A percentile compares a stretch with the other conserved stretches of the same genome.
These are phyloP conservation scores for Calliphora vicina DNA, from an alignment of 1,140 invertebrate genomes.

Conservation along the genomic window DNA sequence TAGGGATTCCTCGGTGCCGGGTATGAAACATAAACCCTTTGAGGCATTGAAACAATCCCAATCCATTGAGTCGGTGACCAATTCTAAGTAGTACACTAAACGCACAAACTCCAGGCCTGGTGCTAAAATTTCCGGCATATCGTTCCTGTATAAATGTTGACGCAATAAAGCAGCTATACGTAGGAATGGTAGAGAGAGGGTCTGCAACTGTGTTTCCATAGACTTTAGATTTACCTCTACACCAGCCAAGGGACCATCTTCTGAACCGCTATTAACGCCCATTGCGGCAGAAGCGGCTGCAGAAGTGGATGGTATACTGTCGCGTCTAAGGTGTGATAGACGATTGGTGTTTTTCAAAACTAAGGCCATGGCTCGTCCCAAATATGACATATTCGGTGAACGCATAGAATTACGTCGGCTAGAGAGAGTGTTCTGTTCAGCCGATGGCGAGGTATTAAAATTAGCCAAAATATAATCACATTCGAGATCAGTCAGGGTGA, in stretches of 20 bases:
- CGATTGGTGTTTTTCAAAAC: conserved; percentile 55
- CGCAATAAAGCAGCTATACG: conserved; percentile 83
- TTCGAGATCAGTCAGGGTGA: conserved; percentile 66
- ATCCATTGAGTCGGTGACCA: conserved; percentile 74
- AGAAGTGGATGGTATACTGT: conserved; percentile 54
- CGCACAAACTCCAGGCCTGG: conserved; percentile 75
- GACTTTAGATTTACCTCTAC: conserved; percentile 62
- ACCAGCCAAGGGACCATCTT: neutral
- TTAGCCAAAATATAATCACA: conserved; percentile 59
- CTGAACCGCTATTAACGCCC: conserved; percentile 23
- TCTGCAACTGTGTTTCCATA: conserved; percentile 73
- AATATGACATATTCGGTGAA: conserved; percentile 45
- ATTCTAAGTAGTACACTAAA: conserved; percentile 78
- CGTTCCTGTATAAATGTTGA: conserved; percentile 84
- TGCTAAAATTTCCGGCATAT: conserved; percentile 74
- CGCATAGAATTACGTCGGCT: conserved; percentile 32
- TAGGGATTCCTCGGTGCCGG: conserved; percentile 64
- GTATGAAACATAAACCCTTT: conserved; percentile 70
- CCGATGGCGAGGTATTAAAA: conserved; percentile 39
- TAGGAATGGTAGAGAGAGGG: conserved; percentile 83
- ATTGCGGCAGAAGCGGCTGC: conserved; percentile 18
- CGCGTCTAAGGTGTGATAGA: conserved; percentile 55
- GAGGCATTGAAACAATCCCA: conserved; percentile 73
- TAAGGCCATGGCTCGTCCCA: conserved; percentile 59
- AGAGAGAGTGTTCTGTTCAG: neutral